These are phyloP conservation scores for Aplysia californica DNA, from an alignment of 1,140 invertebrate genomes.

Conservation along the genomic window DNA sequence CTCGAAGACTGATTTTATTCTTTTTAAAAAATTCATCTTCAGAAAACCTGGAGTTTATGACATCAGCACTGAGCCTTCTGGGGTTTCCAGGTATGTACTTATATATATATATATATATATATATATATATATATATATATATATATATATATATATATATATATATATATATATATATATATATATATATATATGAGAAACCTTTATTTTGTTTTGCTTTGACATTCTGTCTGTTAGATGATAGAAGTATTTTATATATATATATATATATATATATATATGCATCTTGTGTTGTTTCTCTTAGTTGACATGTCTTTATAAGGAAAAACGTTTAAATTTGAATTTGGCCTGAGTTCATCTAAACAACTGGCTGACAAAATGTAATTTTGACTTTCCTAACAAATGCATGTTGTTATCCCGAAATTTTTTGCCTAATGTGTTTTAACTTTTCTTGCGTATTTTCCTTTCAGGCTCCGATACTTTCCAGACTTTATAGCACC, in stretches of 20 bases:
- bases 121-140: neutral
- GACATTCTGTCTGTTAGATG: neutral
- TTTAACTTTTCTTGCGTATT: neutral
- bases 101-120: neutral
- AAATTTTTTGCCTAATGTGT: neutral
- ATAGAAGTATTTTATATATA: neutral
- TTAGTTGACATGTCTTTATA: neutral
- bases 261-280: too few relatives aligned
- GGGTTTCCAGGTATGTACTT: constrained; percentile 53
- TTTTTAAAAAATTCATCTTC: neutral
- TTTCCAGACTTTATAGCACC: constrained; percentile 66
- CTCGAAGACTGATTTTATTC: neutral
- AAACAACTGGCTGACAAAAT: neutral
- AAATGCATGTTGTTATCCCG: neutral
- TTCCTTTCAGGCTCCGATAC: constrained; percentile 53
- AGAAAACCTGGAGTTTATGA: constrained; percentile 63
- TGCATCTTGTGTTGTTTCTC: neutral
- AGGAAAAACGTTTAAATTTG: neutral
- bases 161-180: neutral
- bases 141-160: neutral
- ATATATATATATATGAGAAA: neutral
- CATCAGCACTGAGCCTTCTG: constrained; percentile 57
- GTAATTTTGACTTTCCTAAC: neutral
- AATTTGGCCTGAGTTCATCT: neutral
- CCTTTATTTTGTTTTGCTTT: neutral